These are phyloP conservation scores for Acrobasis consociella DNA, from an alignment of 2,888 invertebrate genomes.

Conservation along the genomic window DNA sequence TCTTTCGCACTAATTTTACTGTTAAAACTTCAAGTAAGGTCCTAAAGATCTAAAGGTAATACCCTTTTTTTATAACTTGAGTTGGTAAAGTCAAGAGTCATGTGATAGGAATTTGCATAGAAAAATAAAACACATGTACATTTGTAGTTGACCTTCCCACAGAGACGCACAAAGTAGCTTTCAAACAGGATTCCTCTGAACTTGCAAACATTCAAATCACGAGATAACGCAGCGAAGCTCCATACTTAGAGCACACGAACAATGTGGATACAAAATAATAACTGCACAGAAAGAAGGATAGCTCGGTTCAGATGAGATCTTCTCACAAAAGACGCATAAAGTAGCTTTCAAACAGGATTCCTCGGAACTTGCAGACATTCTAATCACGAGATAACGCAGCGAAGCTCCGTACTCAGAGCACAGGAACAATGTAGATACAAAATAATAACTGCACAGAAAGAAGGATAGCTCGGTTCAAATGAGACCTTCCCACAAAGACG, in stretches of 20 bases:
- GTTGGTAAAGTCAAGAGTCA: not conserved
- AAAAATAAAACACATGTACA: constrained; percentile 14
- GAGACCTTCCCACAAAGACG: too few relatives aligned
- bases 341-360: too few relatives aligned
- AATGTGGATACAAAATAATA: constrained; percentile 12
- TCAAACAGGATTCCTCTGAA: constrained; percentile 18
- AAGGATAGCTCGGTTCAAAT: too few relatives aligned
- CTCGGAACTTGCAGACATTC: too few relatives aligned
- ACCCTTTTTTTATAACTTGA: not conserved
- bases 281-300: not conserved
- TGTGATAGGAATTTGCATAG: constrained; percentile 9
- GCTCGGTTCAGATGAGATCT: not conserved
- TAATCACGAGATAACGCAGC: too few relatives aligned
- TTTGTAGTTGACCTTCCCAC: constrained; percentile 12
- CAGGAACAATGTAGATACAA: too few relatives aligned
- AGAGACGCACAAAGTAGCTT: constrained; percentile 16
- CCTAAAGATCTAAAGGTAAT: not conserved
- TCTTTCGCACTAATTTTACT: not conserved
- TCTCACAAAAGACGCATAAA: too few relatives aligned
- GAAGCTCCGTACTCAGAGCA: not conserved
- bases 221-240: constrained; percentile 13
- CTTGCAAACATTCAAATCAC: constrained; percentile 19
- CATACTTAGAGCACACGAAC: constrained; percentile 20
- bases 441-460: too few relatives aligned
- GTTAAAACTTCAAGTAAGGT: not conserved